These are phyloP conservation scores for Epicauta chinensis DNA, from an alignment of 1,140 invertebrate species.

Conservation along the genomic window DNA sequence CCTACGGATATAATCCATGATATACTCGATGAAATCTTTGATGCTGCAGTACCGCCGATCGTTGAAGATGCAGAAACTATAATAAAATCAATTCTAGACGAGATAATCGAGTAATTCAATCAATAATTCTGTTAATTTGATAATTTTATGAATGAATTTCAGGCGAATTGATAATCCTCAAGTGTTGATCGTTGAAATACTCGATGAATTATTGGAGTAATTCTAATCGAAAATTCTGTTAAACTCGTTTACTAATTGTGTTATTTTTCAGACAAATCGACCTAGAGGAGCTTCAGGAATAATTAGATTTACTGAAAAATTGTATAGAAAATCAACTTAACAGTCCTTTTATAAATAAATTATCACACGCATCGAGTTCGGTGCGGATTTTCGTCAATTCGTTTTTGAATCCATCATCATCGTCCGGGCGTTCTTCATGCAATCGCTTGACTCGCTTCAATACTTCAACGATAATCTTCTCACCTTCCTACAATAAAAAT, in stretches of 20 bases:
- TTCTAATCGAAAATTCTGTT: too few species aligned
- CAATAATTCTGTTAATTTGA: not conserved
- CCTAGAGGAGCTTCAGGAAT: too few species aligned
- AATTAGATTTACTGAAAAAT: not conserved
- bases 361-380: slow-evolving; percentile 21
- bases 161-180: too few species aligned
- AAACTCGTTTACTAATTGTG: too few species aligned
- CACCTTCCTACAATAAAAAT: slow-evolving; percentile 33
- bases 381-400: slow-evolving; percentile 23
- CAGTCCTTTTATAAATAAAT: slow-evolving; percentile 35
- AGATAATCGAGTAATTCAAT: not conserved
- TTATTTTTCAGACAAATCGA: too few species aligned
- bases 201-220: too few species aligned
- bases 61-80: not conserved
- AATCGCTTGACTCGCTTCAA: slow-evolving; percentile 20
- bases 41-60: too few species aligned
- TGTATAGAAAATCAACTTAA: slow-evolving; percentile 2
- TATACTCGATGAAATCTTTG: too few species aligned
- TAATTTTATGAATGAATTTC: too few species aligned
- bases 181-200: too few species aligned
- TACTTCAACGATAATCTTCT: slow-evolving; percentile 25
- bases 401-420: slow-evolving; percentile 23
- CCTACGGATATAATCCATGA: too few species aligned
- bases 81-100: not conserved
- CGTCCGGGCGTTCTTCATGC: slow-evolving; percentile 12